phyloP scores from a whole-genome alignment of 2,797 vertebrate genomes.

The Novumbra hubbsi region DNA sequence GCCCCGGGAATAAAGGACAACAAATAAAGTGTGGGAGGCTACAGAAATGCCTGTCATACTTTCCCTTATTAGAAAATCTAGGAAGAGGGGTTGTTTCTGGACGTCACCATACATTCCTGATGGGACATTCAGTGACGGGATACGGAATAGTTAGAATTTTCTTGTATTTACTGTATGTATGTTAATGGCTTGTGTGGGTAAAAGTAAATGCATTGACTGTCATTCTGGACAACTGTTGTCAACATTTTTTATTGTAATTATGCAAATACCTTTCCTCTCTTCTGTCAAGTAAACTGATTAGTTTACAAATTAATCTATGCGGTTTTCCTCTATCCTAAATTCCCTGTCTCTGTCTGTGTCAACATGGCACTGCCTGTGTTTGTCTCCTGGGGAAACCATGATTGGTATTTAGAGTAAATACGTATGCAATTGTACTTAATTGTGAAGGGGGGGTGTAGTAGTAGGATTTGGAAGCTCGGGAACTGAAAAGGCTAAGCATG shows the following conservation, averaged over 20 bases:
- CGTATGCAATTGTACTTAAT: background rate
- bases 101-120: constrained; percentile 54
- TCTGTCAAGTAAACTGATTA: background rate
- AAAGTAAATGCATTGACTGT: no score
- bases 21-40: constrained; percentile 78
- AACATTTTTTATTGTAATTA: background rate
- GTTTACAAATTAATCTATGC: background rate
- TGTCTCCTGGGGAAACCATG: background rate
- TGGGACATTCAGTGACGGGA: constrained; percentile 27
- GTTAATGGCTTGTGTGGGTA: no score
- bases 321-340: constrained; percentile 12
- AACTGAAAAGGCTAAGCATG: no score
- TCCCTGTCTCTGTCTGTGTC: constrained; percentile 47
- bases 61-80: constrained; percentile 61
- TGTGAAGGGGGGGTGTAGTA: no score
- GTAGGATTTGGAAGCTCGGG: no score
- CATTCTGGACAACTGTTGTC: no score
- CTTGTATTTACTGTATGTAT: background rate
- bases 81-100: constrained; percentile 51
- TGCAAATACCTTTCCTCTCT: background rate
- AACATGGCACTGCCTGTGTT: constrained; percentile 30
- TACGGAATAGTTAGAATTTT: background rate
- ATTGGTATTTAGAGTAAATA: background rate
- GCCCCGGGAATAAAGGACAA: constrained; percentile 76
- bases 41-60: constrained; percentile 68